Evolutionary conservation across 1,140 invertebrate genomes (phyloP), one percentile per base, ranked within the genome.

Genomic region (Diabrotica virgifera): DNA sequence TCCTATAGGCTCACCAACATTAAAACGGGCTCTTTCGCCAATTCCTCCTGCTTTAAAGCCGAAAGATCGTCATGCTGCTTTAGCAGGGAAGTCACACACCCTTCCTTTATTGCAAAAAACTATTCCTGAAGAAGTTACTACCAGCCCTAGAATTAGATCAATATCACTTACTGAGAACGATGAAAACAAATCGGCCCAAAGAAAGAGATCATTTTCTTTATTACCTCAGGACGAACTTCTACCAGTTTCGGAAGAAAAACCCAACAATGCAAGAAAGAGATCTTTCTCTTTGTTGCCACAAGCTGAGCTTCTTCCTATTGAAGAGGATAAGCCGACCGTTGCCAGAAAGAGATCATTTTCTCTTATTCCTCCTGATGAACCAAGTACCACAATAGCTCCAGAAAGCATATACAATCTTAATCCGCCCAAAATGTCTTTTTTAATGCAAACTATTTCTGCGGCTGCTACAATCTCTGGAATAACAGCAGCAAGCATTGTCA

Each of bases 401-500:
- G n/a, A 55, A 14, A 38, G n/a, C n/a, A n/a, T 55, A 14, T 11
- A 40, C 12, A 13, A 54, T 10, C 14, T 55, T 24, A 59, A 65
- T 24, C 57, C 64, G 53, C 51, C 36, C 5, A 13, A 66, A 53
- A 55, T 52, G 38, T 53, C 40, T 46, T n/a, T 63, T 7, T 53
- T 62, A 40, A 46, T 66, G n/a, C 68, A 66, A n/a, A 68, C 59
- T 58, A 63, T 74, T 14, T 66, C 68, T 14, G 67, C 72, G 35
- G 67, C 71, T 56, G 76, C 77, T 5, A 58, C 70, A 36, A 68
- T 76, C 36, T 66, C 71, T 37, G 74, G 77, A 10, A 69, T 76
- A n/a, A 72, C 77, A 35, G 77, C 74, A 12, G 76, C 77, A 7
- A 72, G 77, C 59, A 71, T 78, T 35, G 66, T 76, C 8, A 76